Base-by-base conservation (phyloP, 2,888 invertebrate species). In the Drosophila histrio region DNA sequence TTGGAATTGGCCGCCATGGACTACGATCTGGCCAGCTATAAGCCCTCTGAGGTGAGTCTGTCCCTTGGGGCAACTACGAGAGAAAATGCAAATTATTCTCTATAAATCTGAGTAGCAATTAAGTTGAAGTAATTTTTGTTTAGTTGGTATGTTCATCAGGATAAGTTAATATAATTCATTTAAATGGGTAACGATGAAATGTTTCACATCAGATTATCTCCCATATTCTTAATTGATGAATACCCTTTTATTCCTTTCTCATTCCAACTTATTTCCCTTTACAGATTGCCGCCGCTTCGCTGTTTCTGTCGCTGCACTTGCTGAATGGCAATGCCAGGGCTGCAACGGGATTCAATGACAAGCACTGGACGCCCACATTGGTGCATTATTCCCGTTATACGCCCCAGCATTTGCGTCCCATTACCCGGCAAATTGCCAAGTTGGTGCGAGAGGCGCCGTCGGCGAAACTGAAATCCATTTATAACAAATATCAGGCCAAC, bases 1-100 rank as follows among this genome's bases (percentile, higher is more conserved):
- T 94, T 98, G 87, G 99, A 99, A 91, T 92, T 98, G 67, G 93
- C 95, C 56, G 92, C 98, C 41, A 91, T 97, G 6, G 96, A 98
- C 64, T 97, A 98, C 89, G 93, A 94, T 11, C 93, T 97, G 93
- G 94, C 95, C 17, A 94, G 95, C 84, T 94, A 95, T 85, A 93
- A 94, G 64, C 98, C 98, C 0, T 99, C 99, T 0, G 93, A 96
- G 79, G 93, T 97, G 60, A 96, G 97, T 30, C 19, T 3, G 7
- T 15, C 1, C 21, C 21, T 11, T n/a, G n/a, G n/a, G n/a, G n/a
- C n/a, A n/a, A n/a, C n/a, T n/a, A n/a, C n/a, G n/a, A n/a, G n/a
- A n/a, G n/a, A n/a, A n/a, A n/a, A n/a, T n/a, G n/a, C n/a, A n/a
- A n/a, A n/a, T n/a, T n/a, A n/a, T n/a, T n/a, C n/a, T n/a, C n/a